Evolutionary conservation across 2,113 vertebrate genomes (phyloP), one percentile per base, ranked within the genome.

Genomic region (Mystacornis crossleyi): DNA sequence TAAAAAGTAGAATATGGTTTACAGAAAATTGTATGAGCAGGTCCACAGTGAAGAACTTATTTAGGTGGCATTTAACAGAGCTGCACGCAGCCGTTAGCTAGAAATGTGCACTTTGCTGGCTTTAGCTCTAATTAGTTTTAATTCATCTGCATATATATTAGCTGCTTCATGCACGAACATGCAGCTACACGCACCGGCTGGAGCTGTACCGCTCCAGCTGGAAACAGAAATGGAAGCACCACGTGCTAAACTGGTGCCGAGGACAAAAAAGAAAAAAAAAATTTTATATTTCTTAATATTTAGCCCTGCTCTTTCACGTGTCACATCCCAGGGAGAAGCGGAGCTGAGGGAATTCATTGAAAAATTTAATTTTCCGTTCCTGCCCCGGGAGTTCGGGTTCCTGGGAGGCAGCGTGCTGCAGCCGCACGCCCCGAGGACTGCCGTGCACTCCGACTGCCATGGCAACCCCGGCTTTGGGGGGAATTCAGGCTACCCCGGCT

Each of bases 41-140:
- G 18, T 69, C 53, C 61, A 38, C 29, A 66, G 55, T 2, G 38
- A 78, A 14, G 50, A 66, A 65, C 14, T 78, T 53, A 26, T 40
- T 85, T 23, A 31, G 17, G 25, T 40, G 77, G 50, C 1, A 2
- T n/a, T 8, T 28, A 88, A 70, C 48, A 95, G 51, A 86, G 69
- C 31, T 93, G 77, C 69, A 78, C 4, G 40, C 29, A 87, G 96
- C 85, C 18, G 6, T 86, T 83, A 96, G 84, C 87, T 64, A 90
- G 64, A 93, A 91, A 79, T 4, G 71, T 55, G 86, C 28, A 81
- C 70, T 74, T 69, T 53, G 60, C 34, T 93, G 65, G 4, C 18
- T 90, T 96, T 86, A 64, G 45, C 50, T 70, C 88, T 93, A 90
- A 88, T 92, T 81, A 89, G 26, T 40, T 90, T 92, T 66, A 88